Conservation (phyloP, 2,113 vertebrate species). For the Marmota monax region DNA sequence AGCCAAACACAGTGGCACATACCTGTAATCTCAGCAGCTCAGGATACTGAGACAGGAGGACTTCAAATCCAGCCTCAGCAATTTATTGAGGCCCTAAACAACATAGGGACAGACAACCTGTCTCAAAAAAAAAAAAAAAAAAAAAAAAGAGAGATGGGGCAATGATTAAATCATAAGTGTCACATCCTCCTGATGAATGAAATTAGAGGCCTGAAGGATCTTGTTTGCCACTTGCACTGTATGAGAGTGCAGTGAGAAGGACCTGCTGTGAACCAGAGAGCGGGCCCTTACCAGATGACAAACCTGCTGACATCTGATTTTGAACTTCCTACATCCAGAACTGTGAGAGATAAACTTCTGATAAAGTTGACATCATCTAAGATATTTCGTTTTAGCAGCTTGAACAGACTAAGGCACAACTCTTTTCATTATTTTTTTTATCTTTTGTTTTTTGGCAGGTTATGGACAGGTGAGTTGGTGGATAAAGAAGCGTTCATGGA, state of each 20-base stretch:
- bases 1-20: too few species aligned
- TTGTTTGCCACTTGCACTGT: not conserved
- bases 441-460: not conserved
- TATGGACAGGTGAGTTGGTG: not conserved
- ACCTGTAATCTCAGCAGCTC: too few species aligned
- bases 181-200: not conserved
- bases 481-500: not conserved
- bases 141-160: too few species aligned
- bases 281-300: not conserved
- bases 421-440: not conserved
- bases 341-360: not conserved
- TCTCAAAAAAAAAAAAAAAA: too few species aligned
- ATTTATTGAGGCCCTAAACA: too few species aligned
- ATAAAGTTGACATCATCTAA: not conserved
- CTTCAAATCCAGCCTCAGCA: too few species aligned
- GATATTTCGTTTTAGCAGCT: not conserved
- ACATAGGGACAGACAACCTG: too few species aligned
- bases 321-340: not conserved
- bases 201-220: not conserved
- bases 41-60: too few species aligned
- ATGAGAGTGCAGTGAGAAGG: not conserved
- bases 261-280: not conserved
- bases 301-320: not conserved
- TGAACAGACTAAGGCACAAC: too few species aligned
- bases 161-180: not conserved